Percentiles rank a stretch among this genome's conserved stretches.
Evolutionary conservation across 2,113 vertebrate species (phyloP).

Genomic region (Limnothrissa miodon): DNA sequence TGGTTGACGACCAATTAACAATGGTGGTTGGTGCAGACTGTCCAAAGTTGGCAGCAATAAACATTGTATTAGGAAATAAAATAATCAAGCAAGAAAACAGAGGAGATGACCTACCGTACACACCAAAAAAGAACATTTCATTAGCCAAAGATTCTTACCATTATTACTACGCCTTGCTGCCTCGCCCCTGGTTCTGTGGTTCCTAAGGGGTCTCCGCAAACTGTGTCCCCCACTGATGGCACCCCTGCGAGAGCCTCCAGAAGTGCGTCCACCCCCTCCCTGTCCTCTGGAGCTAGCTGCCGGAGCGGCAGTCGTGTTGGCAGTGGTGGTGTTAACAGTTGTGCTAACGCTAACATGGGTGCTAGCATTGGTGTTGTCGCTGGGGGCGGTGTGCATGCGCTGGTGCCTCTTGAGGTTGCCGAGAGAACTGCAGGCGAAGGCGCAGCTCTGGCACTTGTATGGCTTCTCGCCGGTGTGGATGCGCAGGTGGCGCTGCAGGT

Average conservation of each 20-base stretch:
- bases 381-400: slow-evolving; percentile 78
- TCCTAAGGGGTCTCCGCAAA: slow-evolving; percentile 23
- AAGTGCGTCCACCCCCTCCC: slow-evolving; percentile 54
- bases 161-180: neutral
- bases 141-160: slow-evolving; percentile 23
- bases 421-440: slow-evolving; percentile 93
- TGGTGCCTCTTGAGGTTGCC: slow-evolving; percentile 97
- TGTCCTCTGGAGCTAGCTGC: slow-evolving; percentile 62
- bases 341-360: neutral
- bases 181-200: slow-evolving; percentile 27
- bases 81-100: neutral
- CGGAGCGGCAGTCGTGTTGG: slow-evolving; percentile 35
- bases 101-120: too few relatives aligned
- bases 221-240: slow-evolving; percentile 62
- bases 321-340: neutral
- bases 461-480: slow-evolving; percentile 97
- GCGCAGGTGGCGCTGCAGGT: slow-evolving; percentile 93
- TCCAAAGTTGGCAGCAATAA: neutral
- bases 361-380: neutral
- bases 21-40: neutral
- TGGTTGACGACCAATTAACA: neutral
- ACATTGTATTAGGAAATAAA: neutral
- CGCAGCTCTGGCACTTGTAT: slow-evolving; percentile 89
- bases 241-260: slow-evolving; percentile 52
- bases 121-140: neutral